These are phyloP conservation scores for Stenichneumon culpator DNA, from an alignment of 2,888 invertebrate genomes.

Conservation along the genomic window DNA sequence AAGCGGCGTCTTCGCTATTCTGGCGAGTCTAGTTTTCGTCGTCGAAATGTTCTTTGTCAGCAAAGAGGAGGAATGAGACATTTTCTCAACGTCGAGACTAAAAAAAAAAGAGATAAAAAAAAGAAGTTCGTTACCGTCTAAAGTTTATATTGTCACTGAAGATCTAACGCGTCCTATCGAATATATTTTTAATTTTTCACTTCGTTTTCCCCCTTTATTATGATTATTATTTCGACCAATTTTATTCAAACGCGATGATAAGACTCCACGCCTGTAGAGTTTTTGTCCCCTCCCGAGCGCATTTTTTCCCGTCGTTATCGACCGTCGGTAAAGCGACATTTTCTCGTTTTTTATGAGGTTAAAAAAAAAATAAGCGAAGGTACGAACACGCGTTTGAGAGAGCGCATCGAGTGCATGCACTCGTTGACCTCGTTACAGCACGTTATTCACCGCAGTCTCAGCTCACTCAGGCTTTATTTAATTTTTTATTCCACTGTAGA, in stretches of 20 bases:
- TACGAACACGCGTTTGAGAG: no score
- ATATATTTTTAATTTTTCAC: neutral
- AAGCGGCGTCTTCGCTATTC: conserved; percentile 88
- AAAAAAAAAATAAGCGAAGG: no score
- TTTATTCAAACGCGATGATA: neutral
- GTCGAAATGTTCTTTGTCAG: conserved; percentile 88
- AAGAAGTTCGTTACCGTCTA: neutral
- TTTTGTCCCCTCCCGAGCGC: no score
- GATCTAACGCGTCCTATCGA: neutral
- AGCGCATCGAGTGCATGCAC: no score
- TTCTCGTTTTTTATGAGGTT: no score
- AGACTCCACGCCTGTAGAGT: no score
- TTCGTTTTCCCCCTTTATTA: neutral
- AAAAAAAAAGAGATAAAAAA: conserved; percentile 24
- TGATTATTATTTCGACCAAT: neutral
- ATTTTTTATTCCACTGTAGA: no score
- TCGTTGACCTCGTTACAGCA: no score
- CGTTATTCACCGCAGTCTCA: no score
- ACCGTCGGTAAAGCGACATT: no score
- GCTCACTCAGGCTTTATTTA: no score
- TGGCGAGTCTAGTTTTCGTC: conserved; percentile 88
- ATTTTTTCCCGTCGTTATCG: no score
- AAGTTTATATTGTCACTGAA: neutral
- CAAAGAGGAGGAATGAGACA: conserved; percentile 68
- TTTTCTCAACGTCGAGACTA: neutral